A percentile compares a stretch with the other conserved stretches of the same genome.
phyloP scores from a whole-genome alignment of 2,888 invertebrate species.

The Ormyrus rosae region DNA sequence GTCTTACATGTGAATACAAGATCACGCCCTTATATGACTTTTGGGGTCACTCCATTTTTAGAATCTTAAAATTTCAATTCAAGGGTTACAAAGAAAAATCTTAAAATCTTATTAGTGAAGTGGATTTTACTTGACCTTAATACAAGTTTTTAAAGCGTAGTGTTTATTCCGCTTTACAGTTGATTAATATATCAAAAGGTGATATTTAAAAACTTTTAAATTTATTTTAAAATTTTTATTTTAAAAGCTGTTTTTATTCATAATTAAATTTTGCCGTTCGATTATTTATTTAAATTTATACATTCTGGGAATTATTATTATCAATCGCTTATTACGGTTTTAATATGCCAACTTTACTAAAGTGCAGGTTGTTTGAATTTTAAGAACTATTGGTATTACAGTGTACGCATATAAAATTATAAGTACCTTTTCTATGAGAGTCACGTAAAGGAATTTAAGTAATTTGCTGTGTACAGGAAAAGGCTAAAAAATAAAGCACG shows the following conservation, averaged over 20 bases:
- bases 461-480: conserved; percentile 16
- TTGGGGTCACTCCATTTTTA: conserved; percentile 26
- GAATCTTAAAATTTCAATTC: conserved; percentile 13
- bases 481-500: not conserved
- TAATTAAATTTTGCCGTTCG: no score
- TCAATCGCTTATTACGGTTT: no score
- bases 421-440: not conserved
- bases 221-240: no score
- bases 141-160: conserved; percentile 5
- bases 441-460: conserved; percentile 21
- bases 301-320: no score
- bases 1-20: not conserved
- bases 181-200: not conserved
- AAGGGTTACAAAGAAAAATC: conserved; percentile 11
- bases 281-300: no score
- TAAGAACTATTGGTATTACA: no score
- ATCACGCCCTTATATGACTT: not conserved
- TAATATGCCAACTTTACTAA: no score
- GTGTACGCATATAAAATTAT: no score
- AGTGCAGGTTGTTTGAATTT: no score
- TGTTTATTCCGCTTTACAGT: not conserved
- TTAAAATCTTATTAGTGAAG: conserved; percentile 15
- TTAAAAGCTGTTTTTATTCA: no score
- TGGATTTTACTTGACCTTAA: conserved; percentile 30
- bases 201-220: no score